Percentiles rank a stretch among this genome's conserved stretches.
Conservation (phyloP, 2,113 vertebrate genomes). For the human (Homo sapiens) region DNA sequence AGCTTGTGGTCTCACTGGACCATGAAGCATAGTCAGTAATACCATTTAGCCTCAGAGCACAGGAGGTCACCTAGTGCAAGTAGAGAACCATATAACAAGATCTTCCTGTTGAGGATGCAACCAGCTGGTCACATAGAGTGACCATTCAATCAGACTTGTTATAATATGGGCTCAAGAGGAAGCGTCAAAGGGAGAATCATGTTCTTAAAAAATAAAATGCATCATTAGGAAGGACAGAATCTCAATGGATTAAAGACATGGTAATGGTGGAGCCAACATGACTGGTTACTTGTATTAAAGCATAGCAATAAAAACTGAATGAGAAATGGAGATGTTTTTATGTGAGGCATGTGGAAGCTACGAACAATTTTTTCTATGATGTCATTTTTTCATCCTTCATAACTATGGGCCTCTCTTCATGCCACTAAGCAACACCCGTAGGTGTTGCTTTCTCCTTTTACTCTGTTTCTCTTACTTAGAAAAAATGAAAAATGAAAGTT, state of each 20-base stretch:
- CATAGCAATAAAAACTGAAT: neutral
- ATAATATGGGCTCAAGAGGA: neutral
- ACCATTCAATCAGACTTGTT: neutral
- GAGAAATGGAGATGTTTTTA: neutral
- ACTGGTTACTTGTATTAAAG: neutral
- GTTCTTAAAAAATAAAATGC: neutral
- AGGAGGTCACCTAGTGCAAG: neutral
- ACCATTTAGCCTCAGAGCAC: neutral
- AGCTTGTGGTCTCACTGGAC: neutral
- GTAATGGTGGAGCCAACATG: neutral
- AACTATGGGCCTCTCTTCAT: neutral
- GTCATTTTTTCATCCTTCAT: neutral
- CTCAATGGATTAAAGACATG: neutral
- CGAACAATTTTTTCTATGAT: neutral
- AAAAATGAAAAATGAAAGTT: slow-evolving; percentile 10
- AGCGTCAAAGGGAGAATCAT: neutral
- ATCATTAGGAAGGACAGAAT: neutral
- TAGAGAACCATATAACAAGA: neutral
- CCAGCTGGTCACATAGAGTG: neutral
- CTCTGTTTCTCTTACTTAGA: neutral
- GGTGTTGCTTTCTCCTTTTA: neutral
- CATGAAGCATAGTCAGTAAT: neutral
- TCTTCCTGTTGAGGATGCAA: neutral
- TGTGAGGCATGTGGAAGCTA: neutral
- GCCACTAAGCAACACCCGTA: neutral